Conservation (phyloP, 2,888 invertebrate genomes). For the Andrena praecox region DNA sequence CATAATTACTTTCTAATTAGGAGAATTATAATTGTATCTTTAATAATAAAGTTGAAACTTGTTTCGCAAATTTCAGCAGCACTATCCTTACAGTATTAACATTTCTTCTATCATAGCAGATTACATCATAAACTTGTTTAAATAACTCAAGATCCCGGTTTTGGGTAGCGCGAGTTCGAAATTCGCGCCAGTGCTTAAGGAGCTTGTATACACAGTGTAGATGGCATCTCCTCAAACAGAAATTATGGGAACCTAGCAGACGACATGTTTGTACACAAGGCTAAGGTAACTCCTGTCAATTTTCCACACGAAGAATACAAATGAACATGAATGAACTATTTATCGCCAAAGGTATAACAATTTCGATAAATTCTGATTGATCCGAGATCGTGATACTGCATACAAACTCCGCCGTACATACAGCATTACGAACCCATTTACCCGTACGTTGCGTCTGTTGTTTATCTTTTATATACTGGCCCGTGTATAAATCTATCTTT, state of each 20-base stretch:
- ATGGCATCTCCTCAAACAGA: slow-evolving; percentile 54
- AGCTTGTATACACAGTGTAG: slow-evolving; percentile 33
- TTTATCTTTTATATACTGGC: slow-evolving; percentile 36
- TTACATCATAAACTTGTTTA: background rate
- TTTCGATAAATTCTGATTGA: background rate
- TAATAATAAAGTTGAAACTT: slow-evolving; percentile 60
- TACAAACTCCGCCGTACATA: background rate
- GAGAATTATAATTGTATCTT: slow-evolving; percentile 56
- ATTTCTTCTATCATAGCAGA: background rate
- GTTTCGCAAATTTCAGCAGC: slow-evolving; percentile 14
- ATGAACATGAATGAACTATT: slow-evolving; percentile 44
- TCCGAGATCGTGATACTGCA: background rate
- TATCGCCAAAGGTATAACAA: background rate
- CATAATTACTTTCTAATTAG: slow-evolving; percentile 42
- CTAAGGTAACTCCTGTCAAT: slow-evolving; percentile 57
- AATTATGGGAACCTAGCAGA: slow-evolving; percentile 65
- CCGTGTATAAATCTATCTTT: background rate
- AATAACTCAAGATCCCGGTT: background rate
- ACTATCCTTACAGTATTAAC: background rate
- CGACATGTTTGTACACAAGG: slow-evolving; percentile 62
- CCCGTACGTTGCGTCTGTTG: slow-evolving; percentile 21
- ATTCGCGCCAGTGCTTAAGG: slow-evolving; percentile 28
- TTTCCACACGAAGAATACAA: slow-evolving; percentile 36
- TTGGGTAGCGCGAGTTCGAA: slow-evolving; percentile 18
- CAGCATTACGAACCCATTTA: slow-evolving; percentile 15